phyloP scores from a whole-genome alignment of 2,888 invertebrate species.

The Harmothoe impar region DNA sequence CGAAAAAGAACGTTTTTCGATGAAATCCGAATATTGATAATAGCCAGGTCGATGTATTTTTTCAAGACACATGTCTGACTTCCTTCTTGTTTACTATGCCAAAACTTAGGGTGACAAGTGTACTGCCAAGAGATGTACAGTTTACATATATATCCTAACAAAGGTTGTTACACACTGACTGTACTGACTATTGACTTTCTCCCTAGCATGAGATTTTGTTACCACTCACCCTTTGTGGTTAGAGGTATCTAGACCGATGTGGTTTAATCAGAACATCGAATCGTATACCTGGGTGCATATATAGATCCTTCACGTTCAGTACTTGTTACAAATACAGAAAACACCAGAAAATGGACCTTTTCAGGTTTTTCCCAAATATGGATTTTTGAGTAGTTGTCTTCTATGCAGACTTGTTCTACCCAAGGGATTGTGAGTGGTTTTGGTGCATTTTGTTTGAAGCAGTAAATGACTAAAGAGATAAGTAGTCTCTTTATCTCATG shows the following conservation, averaged over 20 bases:
- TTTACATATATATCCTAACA: neutral
- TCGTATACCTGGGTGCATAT: conserved; percentile 1
- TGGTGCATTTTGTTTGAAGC: conserved; percentile 26
- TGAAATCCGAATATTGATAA: conserved; percentile 50
- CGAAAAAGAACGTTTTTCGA: neutral
- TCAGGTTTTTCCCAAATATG: conserved; percentile 44
- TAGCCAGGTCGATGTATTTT: conserved; percentile 53
- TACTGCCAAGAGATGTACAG: neutral
- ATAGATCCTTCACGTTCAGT: conserved; percentile 30
- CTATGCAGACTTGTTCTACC: conserved; percentile 52
- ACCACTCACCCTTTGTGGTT: neutral
- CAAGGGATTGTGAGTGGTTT: neutral
- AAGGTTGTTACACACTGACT: neutral
- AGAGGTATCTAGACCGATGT: neutral
- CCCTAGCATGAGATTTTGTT: conserved; percentile 6
- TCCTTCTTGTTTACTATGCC: conserved; percentile 24
- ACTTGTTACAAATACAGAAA: neutral
- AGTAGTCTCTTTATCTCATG: conserved; percentile 32
- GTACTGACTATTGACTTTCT: neutral
- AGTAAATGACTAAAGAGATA: neutral
- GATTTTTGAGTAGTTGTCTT: neutral
- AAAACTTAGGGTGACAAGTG: conserved; percentile 27
- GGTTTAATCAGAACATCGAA: neutral
- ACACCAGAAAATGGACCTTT: neutral
- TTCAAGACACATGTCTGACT: neutral